These are phyloP conservation scores for Natator depressus DNA, from an alignment of 2,113 vertebrate genomes.

Conservation along the genomic window DNA sequence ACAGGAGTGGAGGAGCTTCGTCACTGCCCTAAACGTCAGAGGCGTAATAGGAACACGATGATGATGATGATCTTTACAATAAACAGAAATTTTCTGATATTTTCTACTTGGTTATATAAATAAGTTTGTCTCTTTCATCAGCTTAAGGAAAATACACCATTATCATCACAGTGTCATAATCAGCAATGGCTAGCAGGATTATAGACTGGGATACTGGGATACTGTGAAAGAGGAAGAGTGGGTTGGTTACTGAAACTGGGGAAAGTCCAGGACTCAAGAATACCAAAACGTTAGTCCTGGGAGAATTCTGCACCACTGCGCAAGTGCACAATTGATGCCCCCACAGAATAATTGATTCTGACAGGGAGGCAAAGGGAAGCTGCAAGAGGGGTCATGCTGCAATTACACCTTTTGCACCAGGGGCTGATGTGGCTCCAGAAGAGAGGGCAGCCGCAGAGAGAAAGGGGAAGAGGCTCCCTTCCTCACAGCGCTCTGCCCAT, in stretches of 20 bases:
- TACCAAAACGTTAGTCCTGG: not conserved
- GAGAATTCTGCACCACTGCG: not conserved
- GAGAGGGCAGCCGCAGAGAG: not conserved
- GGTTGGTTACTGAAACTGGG: not conserved
- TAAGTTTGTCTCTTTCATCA: not conserved
- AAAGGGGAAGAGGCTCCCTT: not conserved
- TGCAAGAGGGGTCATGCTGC: not conserved
- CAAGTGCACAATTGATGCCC: not conserved
- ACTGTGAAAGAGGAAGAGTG: not conserved
- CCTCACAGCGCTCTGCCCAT: not conserved
- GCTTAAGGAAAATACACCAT: not conserved
- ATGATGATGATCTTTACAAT: not conserved
- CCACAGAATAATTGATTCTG: not conserved
- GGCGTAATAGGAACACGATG: too few relatives aligned
- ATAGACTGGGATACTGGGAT: too few relatives aligned
- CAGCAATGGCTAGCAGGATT: not conserved
- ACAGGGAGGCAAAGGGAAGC: not conserved
- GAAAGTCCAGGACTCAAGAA: not conserved
- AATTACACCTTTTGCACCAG: not conserved
- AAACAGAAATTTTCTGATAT: slow-evolving; percentile 34
- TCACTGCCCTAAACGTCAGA: too few relatives aligned
- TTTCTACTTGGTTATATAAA: not conserved
- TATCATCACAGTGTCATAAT: not conserved
- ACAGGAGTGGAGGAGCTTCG: too few relatives aligned
- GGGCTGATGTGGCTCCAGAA: not conserved